These are phyloP conservation scores for Copsychus sechellarum DNA, from an alignment of 2,113 vertebrate genomes.

Conservation along the genomic window DNA sequence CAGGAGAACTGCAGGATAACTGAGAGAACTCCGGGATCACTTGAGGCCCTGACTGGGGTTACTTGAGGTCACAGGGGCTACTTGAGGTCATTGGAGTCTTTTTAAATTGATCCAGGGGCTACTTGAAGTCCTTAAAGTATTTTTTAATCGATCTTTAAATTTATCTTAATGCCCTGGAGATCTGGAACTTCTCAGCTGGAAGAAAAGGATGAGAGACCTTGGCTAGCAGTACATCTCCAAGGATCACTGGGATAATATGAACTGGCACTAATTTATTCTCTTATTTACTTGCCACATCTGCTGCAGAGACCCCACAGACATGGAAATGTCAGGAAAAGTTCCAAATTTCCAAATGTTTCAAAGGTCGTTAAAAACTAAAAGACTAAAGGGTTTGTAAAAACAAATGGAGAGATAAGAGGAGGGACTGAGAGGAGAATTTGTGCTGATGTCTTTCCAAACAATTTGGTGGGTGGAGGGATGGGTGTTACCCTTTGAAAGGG, in stretches of 20 bases:
- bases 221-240: not conserved
- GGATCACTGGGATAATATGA: not conserved
- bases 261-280: not conserved
- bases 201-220: not conserved
- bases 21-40: too few species aligned
- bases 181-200: not conserved
- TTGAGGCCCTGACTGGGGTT: too few species aligned
- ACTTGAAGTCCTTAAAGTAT: not conserved
- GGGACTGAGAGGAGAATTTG: too few species aligned
- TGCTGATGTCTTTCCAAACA: not conserved
- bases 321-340: too few species aligned
- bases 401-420: not conserved
- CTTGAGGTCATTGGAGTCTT: too few species aligned
- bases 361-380: not conserved
- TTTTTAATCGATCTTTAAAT: not conserved
- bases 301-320: too few species aligned
- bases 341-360: too few species aligned
- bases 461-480: not conserved
- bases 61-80: too few species aligned
- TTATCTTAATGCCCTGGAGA: not conserved
- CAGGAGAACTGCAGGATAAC: too few species aligned
- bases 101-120: too few species aligned
- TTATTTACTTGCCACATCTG: not conserved
- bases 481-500: not conserved
- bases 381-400: not conserved